These are phyloP conservation scores for Cyprinodon brontotheroides DNA, from an alignment of 2,113 vertebrate genomes.

Conservation along the genomic window DNA sequence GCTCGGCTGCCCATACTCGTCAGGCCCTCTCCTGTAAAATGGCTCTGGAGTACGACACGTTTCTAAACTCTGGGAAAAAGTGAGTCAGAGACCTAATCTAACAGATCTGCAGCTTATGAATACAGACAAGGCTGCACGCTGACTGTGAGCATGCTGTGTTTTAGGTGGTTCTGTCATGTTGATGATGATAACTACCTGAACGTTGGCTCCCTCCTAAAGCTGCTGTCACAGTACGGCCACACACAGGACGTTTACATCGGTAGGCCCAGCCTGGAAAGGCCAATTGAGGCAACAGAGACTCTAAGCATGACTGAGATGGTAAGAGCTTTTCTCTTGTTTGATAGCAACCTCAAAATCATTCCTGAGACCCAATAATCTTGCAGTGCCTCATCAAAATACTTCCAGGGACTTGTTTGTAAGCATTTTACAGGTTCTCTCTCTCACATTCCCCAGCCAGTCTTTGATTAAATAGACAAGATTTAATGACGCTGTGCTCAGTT, in stretches of 20 bases:
- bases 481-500: no score
- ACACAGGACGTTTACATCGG: conserved; percentile 88
- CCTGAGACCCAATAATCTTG: no score
- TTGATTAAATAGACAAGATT: no score
- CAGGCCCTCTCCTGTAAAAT: conserved; percentile 96
- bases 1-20: conserved; percentile 88
- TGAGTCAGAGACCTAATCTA: conserved; percentile 68
- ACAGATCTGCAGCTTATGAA: not conserved
- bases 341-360: no score
- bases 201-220: conserved; percentile 78
- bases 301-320: conserved; percentile 84
- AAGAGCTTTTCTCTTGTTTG: conserved; percentile 12
- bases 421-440: no score
- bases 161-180: conserved; percentile 94
- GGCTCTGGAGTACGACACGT: conserved; percentile 89
- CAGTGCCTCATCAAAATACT: no score
- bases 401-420: no score
- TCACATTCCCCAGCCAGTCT: no score
- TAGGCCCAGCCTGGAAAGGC: conserved; percentile 90
- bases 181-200: conserved; percentile 95
- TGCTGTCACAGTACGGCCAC: conserved; percentile 86
- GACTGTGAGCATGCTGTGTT: not conserved
- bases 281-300: conserved; percentile 87
- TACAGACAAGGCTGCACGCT: not conserved
- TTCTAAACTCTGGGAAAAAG: conserved; percentile 88